Evolutionary conservation across 2,888 invertebrate genomes (phyloP).

Genomic region (Melieria crassipennis): DNA sequence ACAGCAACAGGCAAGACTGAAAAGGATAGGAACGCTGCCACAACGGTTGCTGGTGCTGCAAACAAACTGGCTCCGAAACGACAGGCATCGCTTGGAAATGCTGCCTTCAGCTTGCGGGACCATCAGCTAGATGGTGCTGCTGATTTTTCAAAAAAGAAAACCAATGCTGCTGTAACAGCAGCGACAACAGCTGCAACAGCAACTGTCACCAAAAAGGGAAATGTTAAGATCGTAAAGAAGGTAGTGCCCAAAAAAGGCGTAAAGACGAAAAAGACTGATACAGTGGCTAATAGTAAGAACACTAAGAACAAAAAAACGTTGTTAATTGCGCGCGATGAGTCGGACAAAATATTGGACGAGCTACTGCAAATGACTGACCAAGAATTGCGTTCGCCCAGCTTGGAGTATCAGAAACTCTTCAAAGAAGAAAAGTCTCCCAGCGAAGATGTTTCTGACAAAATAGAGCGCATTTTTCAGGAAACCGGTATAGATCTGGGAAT

Average conservation of each 20-base stretch:
- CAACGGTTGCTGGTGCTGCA: background rate
- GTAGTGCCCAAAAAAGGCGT: slow-evolving; percentile 57
- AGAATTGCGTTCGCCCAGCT: slow-evolving; percentile 58
- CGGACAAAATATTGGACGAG: slow-evolving; percentile 61
- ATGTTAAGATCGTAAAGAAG: slow-evolving; percentile 59
- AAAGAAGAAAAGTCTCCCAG: slow-evolving; percentile 64
- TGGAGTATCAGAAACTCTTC: slow-evolving; percentile 63
- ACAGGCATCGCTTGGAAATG: slow-evolving; percentile 44
- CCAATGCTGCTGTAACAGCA: slow-evolving; percentile 36
- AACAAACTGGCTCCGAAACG: slow-evolving; percentile 42
- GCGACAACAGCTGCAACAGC: slow-evolving; percentile 44
- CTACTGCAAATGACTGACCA: slow-evolving; percentile 52
- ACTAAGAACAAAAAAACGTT: slow-evolving; percentile 20
- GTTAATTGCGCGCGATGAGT: slow-evolving; percentile 50
- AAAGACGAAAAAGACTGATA: slow-evolving; percentile 38
- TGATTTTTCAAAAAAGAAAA: slow-evolving; percentile 56
- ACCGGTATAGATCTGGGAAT: slow-evolving; percentile 58
- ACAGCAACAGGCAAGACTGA: background rate
- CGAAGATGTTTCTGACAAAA: slow-evolving; percentile 62
- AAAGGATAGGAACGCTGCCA: background rate
- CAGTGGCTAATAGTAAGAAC: slow-evolving; percentile 12
- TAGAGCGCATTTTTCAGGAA: slow-evolving; percentile 61
- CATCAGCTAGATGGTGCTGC: slow-evolving; percentile 64
- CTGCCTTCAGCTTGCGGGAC: slow-evolving; percentile 60
- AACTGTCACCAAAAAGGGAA: slow-evolving; percentile 51